Percentiles rank a stretch among this genome's conserved stretches.
Evolutionary conservation across 2,797 vertebrate genomes (phyloP).

Genomic region (Manis javanica): DNA sequence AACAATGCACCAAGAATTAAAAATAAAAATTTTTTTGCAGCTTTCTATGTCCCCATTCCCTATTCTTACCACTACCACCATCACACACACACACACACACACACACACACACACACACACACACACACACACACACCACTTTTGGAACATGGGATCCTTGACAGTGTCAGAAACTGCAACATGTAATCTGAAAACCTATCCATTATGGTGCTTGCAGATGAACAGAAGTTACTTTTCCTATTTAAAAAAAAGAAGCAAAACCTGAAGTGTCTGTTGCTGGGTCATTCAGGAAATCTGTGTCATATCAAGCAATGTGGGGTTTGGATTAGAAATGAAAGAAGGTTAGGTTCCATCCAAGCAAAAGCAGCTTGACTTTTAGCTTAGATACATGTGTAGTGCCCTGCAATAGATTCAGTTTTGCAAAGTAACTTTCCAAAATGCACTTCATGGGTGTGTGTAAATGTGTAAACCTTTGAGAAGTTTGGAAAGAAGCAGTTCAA

Average conservation of each 20-base stretch:
- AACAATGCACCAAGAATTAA: background rate
- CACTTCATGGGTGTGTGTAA: background rate
- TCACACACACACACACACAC: background rate
- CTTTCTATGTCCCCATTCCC: background rate
- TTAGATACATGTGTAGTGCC: background rate
- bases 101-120: background rate
- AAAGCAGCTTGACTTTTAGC: slow-evolving; percentile 31
- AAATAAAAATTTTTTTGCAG: background rate
- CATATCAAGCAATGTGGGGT: background rate
- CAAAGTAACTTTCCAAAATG: background rate
- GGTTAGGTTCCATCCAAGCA: background rate
- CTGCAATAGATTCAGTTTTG: background rate
- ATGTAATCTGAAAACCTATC: background rate
- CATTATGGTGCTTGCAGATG: background rate
- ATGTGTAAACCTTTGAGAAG: background rate
- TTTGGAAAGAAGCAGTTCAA: background rate
- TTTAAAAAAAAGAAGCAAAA: background rate
- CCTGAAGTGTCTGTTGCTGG: background rate
- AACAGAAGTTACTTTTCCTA: slow-evolving; percentile 20
- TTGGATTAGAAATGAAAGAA: slow-evolving; percentile 51
- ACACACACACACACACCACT: background rate
- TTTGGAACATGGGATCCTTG: background rate
- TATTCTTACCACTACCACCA: background rate
- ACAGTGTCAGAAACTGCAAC: background rate
- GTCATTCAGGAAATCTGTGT: slow-evolving; percentile 32